phyloP scores from a whole-genome alignment of 2,113 vertebrate species.

The Hippocampus abdominalis region DNA sequence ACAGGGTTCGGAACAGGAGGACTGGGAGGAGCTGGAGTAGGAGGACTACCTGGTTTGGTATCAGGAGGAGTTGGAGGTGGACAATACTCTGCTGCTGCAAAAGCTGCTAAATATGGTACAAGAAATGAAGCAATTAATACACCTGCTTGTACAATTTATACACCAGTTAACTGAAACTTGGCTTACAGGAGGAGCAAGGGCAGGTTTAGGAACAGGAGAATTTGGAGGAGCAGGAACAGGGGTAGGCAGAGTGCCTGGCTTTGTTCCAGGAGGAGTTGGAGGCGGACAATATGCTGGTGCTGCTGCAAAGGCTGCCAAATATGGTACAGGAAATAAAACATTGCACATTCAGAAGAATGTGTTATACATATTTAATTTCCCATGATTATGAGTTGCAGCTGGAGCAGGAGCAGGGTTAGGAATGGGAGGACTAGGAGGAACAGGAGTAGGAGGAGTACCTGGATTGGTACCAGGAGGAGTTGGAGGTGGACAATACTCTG shows the following conservation, averaged over 20 bases:
- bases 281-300: conserved; percentile 44
- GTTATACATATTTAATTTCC: no score
- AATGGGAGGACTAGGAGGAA: not conserved
- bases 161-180: not conserved
- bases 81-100: conserved; percentile 48
- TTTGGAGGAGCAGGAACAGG: conserved; percentile 19
- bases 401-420: not conserved
- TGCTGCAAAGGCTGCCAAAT: conserved; percentile 61
- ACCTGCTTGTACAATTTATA: not conserved
- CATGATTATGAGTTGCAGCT: not conserved
- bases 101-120: conserved; percentile 58
- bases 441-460: conserved; percentile 15
- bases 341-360: not conserved
- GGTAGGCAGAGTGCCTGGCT: conserved; percentile 14
- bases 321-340: conserved; percentile 18
- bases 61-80: conserved; percentile 31
- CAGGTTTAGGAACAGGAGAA: conserved; percentile 2
- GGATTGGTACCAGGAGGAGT: conserved; percentile 12
- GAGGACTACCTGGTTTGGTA: conserved; percentile 7
- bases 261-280: conserved; percentile 15
- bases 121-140: not conserved
- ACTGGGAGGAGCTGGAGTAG: conserved; percentile 12
- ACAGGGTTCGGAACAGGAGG: not conserved
- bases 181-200: not conserved
- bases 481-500: conserved; percentile 32